Evolutionary conservation across 2,888 invertebrate genomes (phyloP), one percentile per base, ranked within the genome.

Genomic region (Beris morrisii): DNA sequence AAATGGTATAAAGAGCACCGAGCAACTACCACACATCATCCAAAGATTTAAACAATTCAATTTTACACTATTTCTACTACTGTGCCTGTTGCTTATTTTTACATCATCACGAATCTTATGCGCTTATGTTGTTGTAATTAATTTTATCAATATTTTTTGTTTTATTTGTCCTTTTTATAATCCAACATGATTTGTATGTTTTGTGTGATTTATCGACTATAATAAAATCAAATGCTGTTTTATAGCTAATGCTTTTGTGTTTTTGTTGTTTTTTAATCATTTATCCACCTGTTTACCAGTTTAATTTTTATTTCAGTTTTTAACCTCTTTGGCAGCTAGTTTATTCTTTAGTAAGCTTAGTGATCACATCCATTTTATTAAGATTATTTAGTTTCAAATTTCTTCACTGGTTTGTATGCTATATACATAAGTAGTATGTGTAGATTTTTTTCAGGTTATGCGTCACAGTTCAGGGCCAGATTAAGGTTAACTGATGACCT

Each of bases 211-310:
- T 45, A 22, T 30, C n/a, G 5, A 56, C 43, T 22, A 56, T 38
- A 15, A 54, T 28, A 43, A n/a, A 61, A 61, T 50, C 50, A 52
- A 59, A 32, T 59, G 43, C 52, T 58, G 61, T 61, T 61, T 61
- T 30, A 61, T 52, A 61, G 52, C 61, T 52, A 59, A 61, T 52
- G 61, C 52, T 61, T 61, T 61, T 50, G 61, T 61, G 61, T 61
- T 61, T 38, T 38, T 61, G 61, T 61, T 38, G 13, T 59, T 59
- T 31, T 28, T 22, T 43, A 12, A 4, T 22, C 11, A 28, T 52
- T 52, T 11, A 28, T 52, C 22, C 6, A 22, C 30, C 46, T 11
- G 11, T 46, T 44, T 59, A 22, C 31, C 31, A 31, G 43, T 57
- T 46, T 4, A 5, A 59, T 30, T 48, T 22, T 59, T 45, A 6